Percentiles rank a stretch among this genome's conserved stretches.
These are phyloP conservation scores for Elephantulus edwardii DNA, from an alignment of 2,113 vertebrate genomes.

Conservation along the genomic window DNA sequence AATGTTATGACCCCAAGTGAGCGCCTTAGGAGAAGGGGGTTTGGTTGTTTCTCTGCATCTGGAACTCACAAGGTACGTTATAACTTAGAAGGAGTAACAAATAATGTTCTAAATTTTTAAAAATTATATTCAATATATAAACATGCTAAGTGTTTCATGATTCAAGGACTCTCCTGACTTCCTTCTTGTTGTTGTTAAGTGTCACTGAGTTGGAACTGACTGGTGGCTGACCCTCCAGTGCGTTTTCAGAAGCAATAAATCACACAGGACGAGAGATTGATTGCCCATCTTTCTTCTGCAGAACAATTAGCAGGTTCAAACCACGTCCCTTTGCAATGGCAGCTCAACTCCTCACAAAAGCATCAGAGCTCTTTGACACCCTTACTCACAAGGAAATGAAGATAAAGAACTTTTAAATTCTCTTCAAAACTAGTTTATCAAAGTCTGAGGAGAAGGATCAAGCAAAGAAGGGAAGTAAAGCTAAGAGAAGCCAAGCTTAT, in stretches of 20 bases:
- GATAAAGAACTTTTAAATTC: background rate
- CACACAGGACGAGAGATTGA: no score
- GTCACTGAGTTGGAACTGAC: no score
- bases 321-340: no score
- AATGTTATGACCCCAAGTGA: accelerated
- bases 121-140: background rate
- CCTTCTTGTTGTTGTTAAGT: no score
- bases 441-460: background rate
- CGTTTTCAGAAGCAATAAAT: no score
- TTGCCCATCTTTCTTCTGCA: no score
- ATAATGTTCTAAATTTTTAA: no score
- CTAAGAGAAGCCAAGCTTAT: accelerated
- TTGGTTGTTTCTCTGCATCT: background rate
- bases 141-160: background rate
- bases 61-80: accelerated
- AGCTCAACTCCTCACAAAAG: no score
- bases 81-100: accelerated
- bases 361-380: no score
- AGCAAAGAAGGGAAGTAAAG: no score
- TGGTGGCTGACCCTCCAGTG: no score
- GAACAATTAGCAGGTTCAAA: no score
- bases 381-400: background rate
- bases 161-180: background rate
- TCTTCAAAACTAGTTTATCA: background rate
- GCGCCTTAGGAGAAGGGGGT: background rate